Evolutionary conservation across 2,888 invertebrate species (phyloP), one percentile per base, ranked within the genome.

Genomic region (Geotrupes spiniger): DNA sequence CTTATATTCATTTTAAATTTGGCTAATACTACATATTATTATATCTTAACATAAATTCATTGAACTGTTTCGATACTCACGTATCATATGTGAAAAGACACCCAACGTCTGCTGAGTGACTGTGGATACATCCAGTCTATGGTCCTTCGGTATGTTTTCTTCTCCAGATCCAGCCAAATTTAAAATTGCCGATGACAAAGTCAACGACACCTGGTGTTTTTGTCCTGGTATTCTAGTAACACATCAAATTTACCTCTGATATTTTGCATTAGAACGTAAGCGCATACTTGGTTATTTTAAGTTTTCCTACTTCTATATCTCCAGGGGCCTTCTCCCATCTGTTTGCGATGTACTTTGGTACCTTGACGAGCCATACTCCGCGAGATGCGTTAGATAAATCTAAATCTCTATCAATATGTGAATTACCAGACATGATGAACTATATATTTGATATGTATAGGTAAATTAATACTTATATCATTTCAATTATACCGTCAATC

Each of bases 341-440:
- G 63, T 90, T 91, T 3, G 95, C 91, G 60, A 97, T 87, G 72
- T 97, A 97, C 76, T 97, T 97, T 1, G 97, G 97, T 6, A 89
- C 88, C 76, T 97, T 97, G 0, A 97, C 97, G 4, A 97, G 79
- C 97, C 97, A 97, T 8, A 97, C 92, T 50, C 95, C 95, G 63
- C 95, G 80, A 11, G 87, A 87, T 11, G 92, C 88, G 70, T 93
- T 92, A 11, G 89, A 87, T 42, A 93, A 78, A 76, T 96, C 95
- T 54, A 96, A 77, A 71, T 90, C 89, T 56, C 85, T 81, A 65
- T 89, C 89, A 40, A 83, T 79, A 57, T 87, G 85, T 42, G 78
- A 58, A 43, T 46, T 54, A 11, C 50, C 40, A 26, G 49, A 17
- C 49, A 49, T 49, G n/a, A n/a, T n/a, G n/a, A n/a, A n/a, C n/a